These are phyloP conservation scores for Turdus rufiventris DNA, from an alignment of 2,113 vertebrate species.

Conservation along the genomic window DNA sequence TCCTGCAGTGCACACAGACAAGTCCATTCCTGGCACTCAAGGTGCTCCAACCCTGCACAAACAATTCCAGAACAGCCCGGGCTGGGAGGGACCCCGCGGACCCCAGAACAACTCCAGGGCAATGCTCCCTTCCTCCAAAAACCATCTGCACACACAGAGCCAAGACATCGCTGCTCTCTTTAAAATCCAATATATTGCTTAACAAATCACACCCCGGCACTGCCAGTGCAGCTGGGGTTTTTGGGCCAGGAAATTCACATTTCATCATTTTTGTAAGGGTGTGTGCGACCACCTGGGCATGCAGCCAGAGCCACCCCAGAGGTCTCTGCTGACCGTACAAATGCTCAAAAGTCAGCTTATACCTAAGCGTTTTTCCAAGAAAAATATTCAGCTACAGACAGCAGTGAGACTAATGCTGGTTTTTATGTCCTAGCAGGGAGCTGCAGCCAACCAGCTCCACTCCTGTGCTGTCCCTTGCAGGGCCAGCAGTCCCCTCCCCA, in stretches of 20 bases:
- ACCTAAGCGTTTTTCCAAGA: not conserved
- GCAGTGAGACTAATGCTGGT: not conserved
- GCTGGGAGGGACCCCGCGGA: not conserved
- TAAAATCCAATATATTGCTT: not conserved
- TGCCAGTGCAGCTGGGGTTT: not conserved
- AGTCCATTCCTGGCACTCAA: not conserved
- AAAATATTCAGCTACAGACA: accelerated
- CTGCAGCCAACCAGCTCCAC: not conserved
- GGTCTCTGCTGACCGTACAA: not conserved
- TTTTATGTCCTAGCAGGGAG: not conserved
- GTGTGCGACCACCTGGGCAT: not conserved
- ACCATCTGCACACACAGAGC: not conserved
- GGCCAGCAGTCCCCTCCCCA: not conserved
- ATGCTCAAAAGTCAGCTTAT: not conserved
- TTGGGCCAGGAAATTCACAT: not conserved
- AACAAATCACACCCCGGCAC: accelerated
- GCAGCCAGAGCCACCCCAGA: not conserved
- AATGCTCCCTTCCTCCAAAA: not conserved
- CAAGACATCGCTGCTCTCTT: not conserved
- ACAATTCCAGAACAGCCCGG: not conserved
- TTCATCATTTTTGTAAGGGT: not conserved
- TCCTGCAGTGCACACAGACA: not conserved
- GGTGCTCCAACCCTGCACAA: no score
- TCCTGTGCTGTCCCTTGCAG: not conserved
- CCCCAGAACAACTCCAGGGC: not conserved